phyloP scores from a whole-genome alignment of 2,113 vertebrate genomes.

The Myiozetetes cayanensis region DNA sequence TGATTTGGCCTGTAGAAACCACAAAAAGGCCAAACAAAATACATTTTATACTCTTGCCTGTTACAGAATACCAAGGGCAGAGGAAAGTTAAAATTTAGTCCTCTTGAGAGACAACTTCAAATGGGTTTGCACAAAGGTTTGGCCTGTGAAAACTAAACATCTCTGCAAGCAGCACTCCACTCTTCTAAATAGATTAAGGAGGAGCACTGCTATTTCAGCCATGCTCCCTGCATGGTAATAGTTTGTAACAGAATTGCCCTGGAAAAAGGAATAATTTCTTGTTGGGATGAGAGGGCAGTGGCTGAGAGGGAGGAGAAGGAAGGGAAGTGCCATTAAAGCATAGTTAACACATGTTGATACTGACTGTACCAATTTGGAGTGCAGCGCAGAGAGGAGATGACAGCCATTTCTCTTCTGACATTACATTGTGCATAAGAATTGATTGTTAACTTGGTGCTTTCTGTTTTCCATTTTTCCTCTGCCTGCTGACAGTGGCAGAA shows the following conservation, averaged over 20 bases:
- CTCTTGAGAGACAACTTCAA: background rate
- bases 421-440: background rate
- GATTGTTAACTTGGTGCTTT: background rate
- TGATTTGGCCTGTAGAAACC: background rate
- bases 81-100: background rate
- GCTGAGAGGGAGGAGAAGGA: background rate
- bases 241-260: background rate
- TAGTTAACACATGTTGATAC: background rate
- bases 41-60: background rate
- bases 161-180: background rate
- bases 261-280: background rate
- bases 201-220: background rate
- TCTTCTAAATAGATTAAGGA: background rate
- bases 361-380: background rate
- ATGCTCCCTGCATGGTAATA: background rate
- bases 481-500: conserved; percentile 53
- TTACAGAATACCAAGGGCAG: background rate
- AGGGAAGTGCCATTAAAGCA: background rate
- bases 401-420: background rate
- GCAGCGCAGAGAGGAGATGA: background rate
- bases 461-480: background rate
- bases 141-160: background rate
- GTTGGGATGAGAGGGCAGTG: background rate
- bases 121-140: background rate
- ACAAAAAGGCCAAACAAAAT: background rate